These are phyloP conservation scores for Grammomys surdaster DNA, from an alignment of 2,113 vertebrate species.

Conservation along the genomic window DNA sequence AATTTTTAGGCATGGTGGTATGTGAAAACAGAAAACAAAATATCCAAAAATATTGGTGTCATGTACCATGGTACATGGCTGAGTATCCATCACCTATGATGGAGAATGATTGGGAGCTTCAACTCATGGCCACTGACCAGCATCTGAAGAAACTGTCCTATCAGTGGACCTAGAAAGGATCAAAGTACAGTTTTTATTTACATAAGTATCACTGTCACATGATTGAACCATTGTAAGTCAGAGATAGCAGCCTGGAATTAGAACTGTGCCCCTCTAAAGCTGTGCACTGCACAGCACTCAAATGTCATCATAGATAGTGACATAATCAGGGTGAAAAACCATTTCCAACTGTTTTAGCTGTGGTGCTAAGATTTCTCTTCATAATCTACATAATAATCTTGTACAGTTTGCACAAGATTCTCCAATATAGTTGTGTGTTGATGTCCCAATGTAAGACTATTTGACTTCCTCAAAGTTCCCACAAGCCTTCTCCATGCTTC, in stretches of 20 bases:
- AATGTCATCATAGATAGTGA: too few species aligned
- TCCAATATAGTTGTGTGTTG: background rate
- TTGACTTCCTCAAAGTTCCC: background rate
- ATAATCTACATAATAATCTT: slow-evolving; percentile 1
- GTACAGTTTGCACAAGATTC: background rate
- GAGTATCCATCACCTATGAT: background rate
- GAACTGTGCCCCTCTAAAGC: background rate
- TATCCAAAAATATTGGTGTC: background rate
- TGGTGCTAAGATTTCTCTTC: background rate
- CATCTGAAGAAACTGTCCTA: background rate
- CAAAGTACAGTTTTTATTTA: background rate
- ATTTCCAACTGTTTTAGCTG: background rate
- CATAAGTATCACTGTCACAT: background rate
- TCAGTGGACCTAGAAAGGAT: background rate
- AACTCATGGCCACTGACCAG: background rate
- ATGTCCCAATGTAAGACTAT: background rate
- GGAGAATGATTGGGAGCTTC: background rate
- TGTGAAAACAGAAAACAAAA: background rate
- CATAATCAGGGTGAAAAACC: background rate
- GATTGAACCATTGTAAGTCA: background rate
- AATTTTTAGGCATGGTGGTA: background rate
- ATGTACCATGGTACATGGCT: background rate
- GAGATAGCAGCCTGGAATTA: too few species aligned
- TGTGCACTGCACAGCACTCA: background rate
- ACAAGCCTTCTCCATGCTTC: background rate